Percentiles rank a stretch among this genome's conserved stretches.
Evolutionary conservation across 2,888 invertebrate species (phyloP).

Genomic region (Cheilosia scutellata): DNA sequence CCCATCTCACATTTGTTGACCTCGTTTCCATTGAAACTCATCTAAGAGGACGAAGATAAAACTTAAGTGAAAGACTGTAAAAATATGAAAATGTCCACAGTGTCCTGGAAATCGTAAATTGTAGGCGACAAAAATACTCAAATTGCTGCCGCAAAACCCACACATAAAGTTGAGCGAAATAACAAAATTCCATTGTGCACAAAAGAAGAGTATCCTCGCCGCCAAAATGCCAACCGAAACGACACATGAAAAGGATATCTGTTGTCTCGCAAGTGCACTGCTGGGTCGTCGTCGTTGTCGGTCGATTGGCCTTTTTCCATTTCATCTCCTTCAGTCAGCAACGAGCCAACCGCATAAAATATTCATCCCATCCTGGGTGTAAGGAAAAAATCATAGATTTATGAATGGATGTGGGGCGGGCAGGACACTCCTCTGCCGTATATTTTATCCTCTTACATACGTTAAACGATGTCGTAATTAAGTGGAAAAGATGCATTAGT

Average conservation of each 20-base stretch:
- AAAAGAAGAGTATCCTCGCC: constrained; percentile 15
- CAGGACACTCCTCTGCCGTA: constrained; percentile 21
- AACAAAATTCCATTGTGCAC: constrained; percentile 28
- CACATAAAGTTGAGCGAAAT: constrained; percentile 22
- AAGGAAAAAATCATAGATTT: constrained; percentile 60
- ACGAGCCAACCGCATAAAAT: constrained; percentile 58
- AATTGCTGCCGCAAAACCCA: constrained; percentile 28
- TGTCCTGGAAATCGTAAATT: constrained; percentile 55
- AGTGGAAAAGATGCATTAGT: constrained; percentile 72
- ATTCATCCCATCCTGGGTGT: constrained; percentile 66
- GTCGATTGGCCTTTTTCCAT: constrained; percentile 74
- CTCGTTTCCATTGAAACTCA: constrained; percentile 49
- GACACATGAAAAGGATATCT: constrained; percentile 47
- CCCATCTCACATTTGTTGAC: constrained; percentile 52
- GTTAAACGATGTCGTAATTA: constrained; percentile 76
- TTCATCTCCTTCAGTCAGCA: constrained; percentile 61
- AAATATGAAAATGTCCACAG: constrained; percentile 59
- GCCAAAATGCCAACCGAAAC: constrained; percentile 63
- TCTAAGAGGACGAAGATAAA: constrained; percentile 13
- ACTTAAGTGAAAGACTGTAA: constrained; percentile 52
- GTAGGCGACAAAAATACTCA: constrained; percentile 69
- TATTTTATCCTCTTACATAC: constrained; percentile 70
- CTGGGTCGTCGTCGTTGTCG: constrained; percentile 25
- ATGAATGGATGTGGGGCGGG: constrained; percentile 45
- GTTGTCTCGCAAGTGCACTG: constrained; percentile 57